Evolutionary conservation across 2,888 invertebrate genomes (phyloP).

Genomic region (Spatulosminthurus flaviceps): DNA sequence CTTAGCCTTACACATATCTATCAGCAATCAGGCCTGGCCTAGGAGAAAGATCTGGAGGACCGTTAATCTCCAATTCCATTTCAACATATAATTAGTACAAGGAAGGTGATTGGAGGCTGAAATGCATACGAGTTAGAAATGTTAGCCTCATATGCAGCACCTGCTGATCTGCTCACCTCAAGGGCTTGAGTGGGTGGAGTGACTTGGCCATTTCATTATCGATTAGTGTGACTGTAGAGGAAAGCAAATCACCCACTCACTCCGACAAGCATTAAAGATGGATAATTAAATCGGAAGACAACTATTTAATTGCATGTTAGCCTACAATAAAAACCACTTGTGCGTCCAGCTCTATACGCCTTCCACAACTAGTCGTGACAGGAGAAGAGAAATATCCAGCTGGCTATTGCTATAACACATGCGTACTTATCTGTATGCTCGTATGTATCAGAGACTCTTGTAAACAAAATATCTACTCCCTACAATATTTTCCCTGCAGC

Average conservation of each 20-base stretch:
- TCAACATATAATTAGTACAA: too few species aligned
- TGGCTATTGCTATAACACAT: background rate
- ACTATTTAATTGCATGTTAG: conserved; percentile 13
- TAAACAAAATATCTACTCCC: too few species aligned
- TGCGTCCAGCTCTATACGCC: background rate
- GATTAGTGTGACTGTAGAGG: background rate
- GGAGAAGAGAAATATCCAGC: background rate
- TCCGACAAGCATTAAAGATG: background rate
- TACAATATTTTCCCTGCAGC: too few species aligned
- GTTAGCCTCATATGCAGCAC: too few species aligned
- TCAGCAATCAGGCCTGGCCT: too few species aligned
- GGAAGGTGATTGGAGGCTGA: too few species aligned
- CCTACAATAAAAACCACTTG: background rate
- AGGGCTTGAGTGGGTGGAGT: too few species aligned
- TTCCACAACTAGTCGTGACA: background rate
- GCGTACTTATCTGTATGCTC: background rate
- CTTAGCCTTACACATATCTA: too few species aligned
- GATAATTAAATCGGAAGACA: conserved; percentile 18
- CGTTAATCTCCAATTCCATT: too few species aligned
- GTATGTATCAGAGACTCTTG: too few species aligned
- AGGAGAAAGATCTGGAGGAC: too few species aligned
- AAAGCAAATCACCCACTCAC: background rate
- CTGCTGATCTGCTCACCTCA: background rate
- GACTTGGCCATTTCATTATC: background rate
- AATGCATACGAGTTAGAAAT: too few species aligned